Percentiles rank a stretch among this genome's conserved stretches.
Conservation (phyloP, 2,888 invertebrate genomes). For the Macrosiphum euphorbiae region DNA sequence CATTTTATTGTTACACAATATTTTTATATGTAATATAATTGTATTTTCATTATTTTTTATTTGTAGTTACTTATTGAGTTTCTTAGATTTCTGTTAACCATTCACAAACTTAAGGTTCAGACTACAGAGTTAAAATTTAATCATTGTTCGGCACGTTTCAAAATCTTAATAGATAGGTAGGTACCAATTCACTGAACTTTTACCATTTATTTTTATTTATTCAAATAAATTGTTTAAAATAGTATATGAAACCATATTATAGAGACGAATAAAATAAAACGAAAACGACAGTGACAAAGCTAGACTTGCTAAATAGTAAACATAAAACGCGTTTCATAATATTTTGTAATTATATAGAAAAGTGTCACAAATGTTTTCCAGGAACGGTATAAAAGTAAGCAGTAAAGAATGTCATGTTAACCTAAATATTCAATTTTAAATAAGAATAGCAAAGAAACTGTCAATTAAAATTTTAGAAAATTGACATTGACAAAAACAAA, state of each 20-base stretch:
- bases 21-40: background rate
- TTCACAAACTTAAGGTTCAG: background rate
- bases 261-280: background rate
- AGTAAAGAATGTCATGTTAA: background rate
- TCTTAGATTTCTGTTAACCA: background rate
- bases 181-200: background rate
- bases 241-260: background rate
- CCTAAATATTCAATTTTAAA: background rate
- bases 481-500: background rate
- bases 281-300: background rate
- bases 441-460: background rate
- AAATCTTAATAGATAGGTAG: background rate
- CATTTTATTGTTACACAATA: background rate
- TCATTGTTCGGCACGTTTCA: background rate
- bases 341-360: background rate
- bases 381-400: background rate
- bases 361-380: background rate
- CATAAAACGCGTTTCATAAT: background rate
- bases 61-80: background rate
- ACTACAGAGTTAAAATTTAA: background rate
- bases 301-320: background rate
- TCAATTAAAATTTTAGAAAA: constrained; percentile 3
- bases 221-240: background rate
- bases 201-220: background rate
- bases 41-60: background rate